Evolutionary conservation across 1,140 invertebrate species (phyloP).

Genomic region (Drosophila pectinifera): DNA sequence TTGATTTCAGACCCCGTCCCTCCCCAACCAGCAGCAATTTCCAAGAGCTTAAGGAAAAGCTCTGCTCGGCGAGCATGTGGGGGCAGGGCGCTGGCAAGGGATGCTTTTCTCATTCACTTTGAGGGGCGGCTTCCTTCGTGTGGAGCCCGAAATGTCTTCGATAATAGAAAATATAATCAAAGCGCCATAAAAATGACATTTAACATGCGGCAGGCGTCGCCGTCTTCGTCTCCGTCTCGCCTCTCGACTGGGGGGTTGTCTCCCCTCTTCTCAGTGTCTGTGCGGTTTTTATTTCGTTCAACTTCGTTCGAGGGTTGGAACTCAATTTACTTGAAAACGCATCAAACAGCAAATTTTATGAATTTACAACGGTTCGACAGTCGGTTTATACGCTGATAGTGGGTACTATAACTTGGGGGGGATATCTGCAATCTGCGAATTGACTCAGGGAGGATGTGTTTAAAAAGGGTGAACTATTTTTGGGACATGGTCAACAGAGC

Average conservation of each 20-base stretch:
- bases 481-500: no score
- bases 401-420: neutral
- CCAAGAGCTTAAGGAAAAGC: constrained; percentile 66
- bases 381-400: constrained; percentile 28
- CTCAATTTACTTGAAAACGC: constrained; percentile 83
- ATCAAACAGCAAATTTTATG: constrained; percentile 84
- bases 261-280: constrained; percentile 39
- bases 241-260: constrained; percentile 33
- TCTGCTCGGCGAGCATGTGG: constrained; percentile 34
- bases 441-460: neutral
- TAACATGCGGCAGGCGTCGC: constrained; percentile 80
- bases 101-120: constrained; percentile 36
- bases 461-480: neutral
- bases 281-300: constrained; percentile 83
- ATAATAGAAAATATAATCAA: constrained; percentile 84
- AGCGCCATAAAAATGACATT: constrained; percentile 83
- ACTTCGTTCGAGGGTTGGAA: constrained; percentile 80
- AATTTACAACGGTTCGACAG: constrained; percentile 80
- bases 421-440: neutral
- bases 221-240: constrained; percentile 66
- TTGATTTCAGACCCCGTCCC: constrained; percentile 63
- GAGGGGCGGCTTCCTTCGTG: constrained; percentile 38
- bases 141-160: constrained; percentile 75
- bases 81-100: constrained; percentile 2
- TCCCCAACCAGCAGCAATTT: constrained; percentile 11